Base-by-base conservation (phyloP, 92 coral and sea anemone species). In the Virgularia gustaviana region DNA sequence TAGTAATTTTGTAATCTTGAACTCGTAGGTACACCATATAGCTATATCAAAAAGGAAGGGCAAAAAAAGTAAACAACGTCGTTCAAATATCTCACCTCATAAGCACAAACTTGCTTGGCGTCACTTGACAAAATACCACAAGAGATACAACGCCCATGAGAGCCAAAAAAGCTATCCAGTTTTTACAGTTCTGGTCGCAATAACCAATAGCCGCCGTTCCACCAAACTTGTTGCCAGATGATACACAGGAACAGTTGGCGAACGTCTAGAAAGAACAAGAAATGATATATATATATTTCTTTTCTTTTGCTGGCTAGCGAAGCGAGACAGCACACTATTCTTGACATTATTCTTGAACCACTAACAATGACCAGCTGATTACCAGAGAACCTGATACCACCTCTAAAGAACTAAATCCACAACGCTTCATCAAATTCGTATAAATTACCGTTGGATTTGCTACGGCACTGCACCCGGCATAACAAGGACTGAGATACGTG, bases 401-500 rank as follows among this genome's bases (percentile, higher is more conserved):
- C n/a, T n/a, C n/a, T n/a, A n/a, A n/a, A n/a, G n/a, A n/a, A n/a
- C n/a, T n/a, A n/a, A n/a, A n/a, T n/a, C n/a, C n/a, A n/a, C n/a
- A n/a, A n/a, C n/a, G n/a, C n/a, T n/a, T n/a, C n/a, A n/a, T n/a
- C n/a, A n/a, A n/a, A n/a, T n/a, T n/a, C n/a, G n/a, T n/a, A n/a
- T n/a, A n/a, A n/a, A n/a, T n/a, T n/a, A n/a, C n/a, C n/a, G n/a
- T n/a, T n/a, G n/a, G n/a, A n/a, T n/a, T n/a, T n/a, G n/a, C n/a
- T n/a, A n/a, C n/a, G n/a, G n/a, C n/a, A n/a, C n/a, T n/a, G n/a
- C 95, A 88, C 0, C 90, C 90, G 43, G 95, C 95, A 65, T 81
- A 89, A 63, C 95, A 88, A 36, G 95, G 90, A 19, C 87, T 81
- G 18, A 88, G 79, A 67, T 86, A 88, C 0, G 73, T 74, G 44